Evolutionary conservation across 92 coral and sea anemone genomes (phyloP).

Genomic region (Palythoa heliodiscus): DNA sequence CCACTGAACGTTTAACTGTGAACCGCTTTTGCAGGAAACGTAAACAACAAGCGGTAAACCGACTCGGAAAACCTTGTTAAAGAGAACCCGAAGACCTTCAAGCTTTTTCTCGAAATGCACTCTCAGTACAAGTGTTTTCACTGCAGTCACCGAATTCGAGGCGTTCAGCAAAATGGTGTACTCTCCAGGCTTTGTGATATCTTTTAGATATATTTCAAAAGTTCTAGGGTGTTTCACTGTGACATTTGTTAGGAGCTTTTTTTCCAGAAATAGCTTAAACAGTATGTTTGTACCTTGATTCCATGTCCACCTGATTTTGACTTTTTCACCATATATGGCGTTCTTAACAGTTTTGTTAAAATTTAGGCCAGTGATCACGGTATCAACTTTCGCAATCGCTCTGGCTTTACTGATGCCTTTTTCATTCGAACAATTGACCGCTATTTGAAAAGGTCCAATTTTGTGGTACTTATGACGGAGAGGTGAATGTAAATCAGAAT

Average conservation of each 20-base stretch:
- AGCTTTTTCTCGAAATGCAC: conserved; percentile 56
- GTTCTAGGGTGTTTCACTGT: conserved; percentile 8
- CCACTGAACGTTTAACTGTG: conserved; percentile 71
- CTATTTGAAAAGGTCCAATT: conserved; percentile 51
- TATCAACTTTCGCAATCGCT: conserved; percentile 61
- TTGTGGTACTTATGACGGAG: conserved; percentile 50
- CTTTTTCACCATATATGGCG: conserved; percentile 49
- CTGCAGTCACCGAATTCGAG: conserved; percentile 65
- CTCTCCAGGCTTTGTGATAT: conserved; percentile 64
- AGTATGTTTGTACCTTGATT: conserved; percentile 61
- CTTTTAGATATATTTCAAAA: conserved; percentile 37
- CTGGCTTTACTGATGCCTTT: conserved; percentile 35
- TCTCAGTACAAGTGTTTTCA: conserved; percentile 34
- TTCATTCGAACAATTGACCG: conserved; percentile 50
- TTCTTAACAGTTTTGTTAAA: conserved; percentile 31
- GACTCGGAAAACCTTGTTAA: conserved; percentile 65
- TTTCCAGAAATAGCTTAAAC: conserved; percentile 39
- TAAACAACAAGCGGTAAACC: conserved; percentile 59
- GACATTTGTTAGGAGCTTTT: neutral
- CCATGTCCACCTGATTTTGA: conserved; percentile 71
- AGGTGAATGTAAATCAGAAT: conserved; percentile 55
- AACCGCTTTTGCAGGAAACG: conserved; percentile 62
- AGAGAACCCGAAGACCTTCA: conserved; percentile 39
- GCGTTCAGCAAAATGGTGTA: conserved; percentile 65
- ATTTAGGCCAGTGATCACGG: conserved; percentile 56